Conservation (phyloP, 2,888 invertebrate genomes). For the Torymus aiolomorphi region DNA sequence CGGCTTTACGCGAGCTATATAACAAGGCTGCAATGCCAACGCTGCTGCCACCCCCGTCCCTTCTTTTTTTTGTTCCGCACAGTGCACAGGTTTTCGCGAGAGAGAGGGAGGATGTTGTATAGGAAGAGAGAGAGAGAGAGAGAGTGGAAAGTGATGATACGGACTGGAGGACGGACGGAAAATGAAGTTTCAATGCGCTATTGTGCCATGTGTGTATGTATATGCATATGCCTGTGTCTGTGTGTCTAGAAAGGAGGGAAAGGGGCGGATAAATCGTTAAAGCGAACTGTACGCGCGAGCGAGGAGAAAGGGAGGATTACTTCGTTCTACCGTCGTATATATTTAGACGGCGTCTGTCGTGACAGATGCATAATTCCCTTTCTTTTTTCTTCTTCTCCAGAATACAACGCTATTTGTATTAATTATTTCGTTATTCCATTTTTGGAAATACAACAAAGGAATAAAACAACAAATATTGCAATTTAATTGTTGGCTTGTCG, state of each 20-base stretch:
- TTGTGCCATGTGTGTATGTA: no score
- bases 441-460: no score
- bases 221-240: no score
- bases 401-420: no score
- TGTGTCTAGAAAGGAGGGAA: not conserved
- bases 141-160: not conserved
- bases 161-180: not conserved
- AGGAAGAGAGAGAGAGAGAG: slow-evolving; percentile 7
- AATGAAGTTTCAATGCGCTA: slow-evolving; percentile 47
- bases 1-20: not conserved
- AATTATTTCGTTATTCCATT: no score
- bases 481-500: no score
- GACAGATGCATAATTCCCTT: slow-evolving; percentile 17
- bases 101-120: not conserved
- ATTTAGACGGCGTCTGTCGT: slow-evolving; percentile 23
- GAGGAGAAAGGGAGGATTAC: slow-evolving; percentile 45
- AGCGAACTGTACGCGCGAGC: slow-evolving; percentile 26
- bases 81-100: slow-evolving; percentile 2
- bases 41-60: not conserved
- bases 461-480: no score
- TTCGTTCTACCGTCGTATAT: slow-evolving; percentile 9
- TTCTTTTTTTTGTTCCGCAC: not conserved
- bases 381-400: no score
- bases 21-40: no score
- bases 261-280: slow-evolving; percentile 51